A percentile compares a stretch with the other conserved stretches of the same genome.
Evolutionary conservation across 2,888 invertebrate genomes (phyloP).

Genomic region (Drosophila nr. medialis): DNA sequence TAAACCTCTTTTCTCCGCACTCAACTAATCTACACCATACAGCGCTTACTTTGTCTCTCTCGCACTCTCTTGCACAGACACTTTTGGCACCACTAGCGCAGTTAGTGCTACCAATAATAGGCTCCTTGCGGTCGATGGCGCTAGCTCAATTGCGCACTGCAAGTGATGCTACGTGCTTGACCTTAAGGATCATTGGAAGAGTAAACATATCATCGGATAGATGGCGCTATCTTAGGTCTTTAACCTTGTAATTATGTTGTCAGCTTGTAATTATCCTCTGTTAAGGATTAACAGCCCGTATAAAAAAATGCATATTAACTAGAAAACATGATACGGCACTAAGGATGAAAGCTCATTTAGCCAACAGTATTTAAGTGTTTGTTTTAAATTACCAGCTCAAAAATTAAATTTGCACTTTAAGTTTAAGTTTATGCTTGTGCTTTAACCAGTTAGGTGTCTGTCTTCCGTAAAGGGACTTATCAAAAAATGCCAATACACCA

Average conservation of each 20-base stretch:
- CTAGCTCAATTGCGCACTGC: neutral
- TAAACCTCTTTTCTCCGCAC: too few species aligned
- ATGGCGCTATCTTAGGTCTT: neutral
- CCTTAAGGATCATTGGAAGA: neutral
- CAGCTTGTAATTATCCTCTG: neutral
- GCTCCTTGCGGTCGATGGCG: neutral
- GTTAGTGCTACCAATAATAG: neutral
- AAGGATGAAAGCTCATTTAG: constrained; percentile 31
- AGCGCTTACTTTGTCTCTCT: too few species aligned
- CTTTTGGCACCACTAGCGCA: too few species aligned
- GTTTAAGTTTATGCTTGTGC: constrained; percentile 18
- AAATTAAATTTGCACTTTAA: constrained; percentile 28
- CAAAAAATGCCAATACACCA: constrained; percentile 51
- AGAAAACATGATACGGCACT: constrained; percentile 9
- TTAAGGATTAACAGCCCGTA: neutral
- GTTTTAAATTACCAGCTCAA: neutral
- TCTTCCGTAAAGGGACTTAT: neutral
- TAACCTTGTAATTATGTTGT: neutral
- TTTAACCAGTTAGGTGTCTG: neutral
- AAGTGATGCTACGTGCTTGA: neutral
- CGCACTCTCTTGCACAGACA: too few species aligned
- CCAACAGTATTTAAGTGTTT: constrained; percentile 9
- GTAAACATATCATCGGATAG: neutral
- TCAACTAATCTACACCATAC: too few species aligned
- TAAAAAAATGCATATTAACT: neutral